Conservation (phyloP, 2,113 vertebrate species). For the Perognathus longimembris region DNA sequence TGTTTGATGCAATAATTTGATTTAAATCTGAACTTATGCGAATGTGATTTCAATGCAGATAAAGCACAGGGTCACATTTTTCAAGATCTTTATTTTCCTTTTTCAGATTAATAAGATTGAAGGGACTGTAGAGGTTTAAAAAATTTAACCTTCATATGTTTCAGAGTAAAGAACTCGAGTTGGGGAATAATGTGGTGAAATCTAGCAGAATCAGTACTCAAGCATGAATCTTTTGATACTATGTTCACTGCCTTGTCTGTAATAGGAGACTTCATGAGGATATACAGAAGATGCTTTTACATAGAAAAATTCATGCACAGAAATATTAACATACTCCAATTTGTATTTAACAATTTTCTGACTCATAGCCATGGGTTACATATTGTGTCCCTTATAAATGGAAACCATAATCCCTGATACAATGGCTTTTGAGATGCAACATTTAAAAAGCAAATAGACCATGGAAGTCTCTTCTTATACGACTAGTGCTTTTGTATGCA, state of each 20-base stretch:
- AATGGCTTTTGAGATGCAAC: neutral
- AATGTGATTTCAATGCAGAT: neutral
- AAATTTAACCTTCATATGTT: neutral
- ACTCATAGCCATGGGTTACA: neutral
- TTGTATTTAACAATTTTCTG: neutral
- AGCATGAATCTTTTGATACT: neutral
- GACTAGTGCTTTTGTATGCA: neutral
- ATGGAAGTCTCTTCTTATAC: neutral
- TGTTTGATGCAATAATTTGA: neutral
- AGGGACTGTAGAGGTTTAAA: neutral
- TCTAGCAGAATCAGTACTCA: neutral
- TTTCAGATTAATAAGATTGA: neutral
- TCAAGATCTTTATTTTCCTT: neutral
- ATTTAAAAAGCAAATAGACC: neutral
- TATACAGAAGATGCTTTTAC: neutral
- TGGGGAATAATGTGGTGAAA: neutral
- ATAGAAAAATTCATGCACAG: neutral
- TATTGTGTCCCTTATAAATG: neutral
- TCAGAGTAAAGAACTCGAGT: neutral
- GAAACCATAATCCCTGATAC: neutral
- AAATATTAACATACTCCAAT: neutral
- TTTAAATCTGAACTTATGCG: neutral
- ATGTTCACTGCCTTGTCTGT: neutral
- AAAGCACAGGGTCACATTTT: neutral
- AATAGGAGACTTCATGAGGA: neutral